phyloP scores from a whole-genome alignment of 2,888 invertebrate genomes.

The Mythimna lalbum region DNA sequence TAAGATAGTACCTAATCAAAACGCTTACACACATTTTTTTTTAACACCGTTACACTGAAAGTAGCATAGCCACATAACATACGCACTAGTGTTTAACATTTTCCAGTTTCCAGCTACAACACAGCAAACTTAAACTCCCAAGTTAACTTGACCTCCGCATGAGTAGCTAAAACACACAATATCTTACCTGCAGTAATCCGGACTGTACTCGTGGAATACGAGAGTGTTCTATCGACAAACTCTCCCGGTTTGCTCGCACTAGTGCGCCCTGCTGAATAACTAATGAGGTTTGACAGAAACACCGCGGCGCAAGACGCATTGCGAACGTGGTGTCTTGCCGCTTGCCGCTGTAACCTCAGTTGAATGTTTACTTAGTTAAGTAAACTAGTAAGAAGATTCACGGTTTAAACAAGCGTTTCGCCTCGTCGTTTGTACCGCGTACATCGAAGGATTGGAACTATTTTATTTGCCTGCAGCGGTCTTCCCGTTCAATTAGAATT shows the following conservation, averaged over 20 bases:
- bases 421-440: too few species aligned
- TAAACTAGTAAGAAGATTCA: conserved; percentile 11
- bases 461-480: too few species aligned
- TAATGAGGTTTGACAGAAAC: conserved; percentile 29
- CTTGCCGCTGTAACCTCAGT: conserved; percentile 12
- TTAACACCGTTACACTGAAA: too few species aligned
- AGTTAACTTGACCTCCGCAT: neutral
- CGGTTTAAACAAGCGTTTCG: neutral
- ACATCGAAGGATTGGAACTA: too few species aligned
- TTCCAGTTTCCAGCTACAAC: too few species aligned
- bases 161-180: conserved; percentile 16
- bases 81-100: neutral
- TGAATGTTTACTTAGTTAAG: conserved; percentile 12
- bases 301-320: conserved; percentile 14
- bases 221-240: conserved; percentile 26
- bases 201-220: conserved; percentile 33
- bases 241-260: conserved; percentile 27
- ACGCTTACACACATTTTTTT: too few species aligned
- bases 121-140: conserved; percentile 22
- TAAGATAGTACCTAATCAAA: too few species aligned
- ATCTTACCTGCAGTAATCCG: conserved; percentile 35
- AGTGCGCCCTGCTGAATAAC: conserved; percentile 47
- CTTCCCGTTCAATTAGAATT: too few species aligned
- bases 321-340: conserved; percentile 28
- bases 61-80: neutral